These are phyloP conservation scores for Drosophila melanica DNA, from an alignment of 1,140 invertebrate species.

Conservation along the genomic window DNA sequence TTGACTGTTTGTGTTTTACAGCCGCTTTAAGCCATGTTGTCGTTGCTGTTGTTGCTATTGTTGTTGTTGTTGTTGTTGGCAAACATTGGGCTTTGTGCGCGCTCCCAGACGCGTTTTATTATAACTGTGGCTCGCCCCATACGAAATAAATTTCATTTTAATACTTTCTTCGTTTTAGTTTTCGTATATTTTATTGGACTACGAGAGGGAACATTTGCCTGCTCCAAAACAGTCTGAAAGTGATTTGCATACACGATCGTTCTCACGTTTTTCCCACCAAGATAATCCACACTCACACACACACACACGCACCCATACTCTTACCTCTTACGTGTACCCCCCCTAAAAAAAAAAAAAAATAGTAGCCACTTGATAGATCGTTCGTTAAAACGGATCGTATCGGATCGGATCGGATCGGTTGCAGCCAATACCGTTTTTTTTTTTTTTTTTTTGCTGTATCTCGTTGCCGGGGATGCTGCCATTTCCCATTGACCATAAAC, in stretches of 20 bases:
- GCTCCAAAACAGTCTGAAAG: slow-evolving; percentile 50
- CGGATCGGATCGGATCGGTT: slow-evolving; percentile 15
- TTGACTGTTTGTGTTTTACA: slow-evolving; percentile 71
- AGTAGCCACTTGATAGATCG: slow-evolving; percentile 69
- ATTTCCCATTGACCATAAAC: slow-evolving; percentile 70
- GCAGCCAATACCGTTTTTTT: slow-evolving; percentile 68
- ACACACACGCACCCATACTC: slow-evolving; percentile 1
- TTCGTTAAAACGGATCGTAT: slow-evolving; percentile 24
- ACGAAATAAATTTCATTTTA: slow-evolving; percentile 80
- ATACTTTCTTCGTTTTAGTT: slow-evolving; percentile 82
- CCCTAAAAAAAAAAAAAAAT: neutral
- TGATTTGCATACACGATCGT: slow-evolving; percentile 76
- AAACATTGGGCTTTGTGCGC: slow-evolving; percentile 77
- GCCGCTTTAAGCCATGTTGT: slow-evolving; percentile 40
- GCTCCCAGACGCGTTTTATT: slow-evolving; percentile 80
- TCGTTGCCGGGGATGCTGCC: slow-evolving; percentile 42
- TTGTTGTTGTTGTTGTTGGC: slow-evolving; percentile 65
- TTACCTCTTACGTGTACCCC: neutral
- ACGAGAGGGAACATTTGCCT: slow-evolving; percentile 16
- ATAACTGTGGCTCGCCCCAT: slow-evolving; percentile 78
- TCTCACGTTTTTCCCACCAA: slow-evolving; percentile 74
- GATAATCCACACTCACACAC: slow-evolving; percentile 58
- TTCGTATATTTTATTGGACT: slow-evolving; percentile 72
- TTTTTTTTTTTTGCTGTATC: slow-evolving; percentile 6
- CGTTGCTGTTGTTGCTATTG: slow-evolving; percentile 37